These are phyloP conservation scores for Enhydra lutris DNA, from an alignment of 2,113 vertebrate genomes.

Conservation along the genomic window DNA sequence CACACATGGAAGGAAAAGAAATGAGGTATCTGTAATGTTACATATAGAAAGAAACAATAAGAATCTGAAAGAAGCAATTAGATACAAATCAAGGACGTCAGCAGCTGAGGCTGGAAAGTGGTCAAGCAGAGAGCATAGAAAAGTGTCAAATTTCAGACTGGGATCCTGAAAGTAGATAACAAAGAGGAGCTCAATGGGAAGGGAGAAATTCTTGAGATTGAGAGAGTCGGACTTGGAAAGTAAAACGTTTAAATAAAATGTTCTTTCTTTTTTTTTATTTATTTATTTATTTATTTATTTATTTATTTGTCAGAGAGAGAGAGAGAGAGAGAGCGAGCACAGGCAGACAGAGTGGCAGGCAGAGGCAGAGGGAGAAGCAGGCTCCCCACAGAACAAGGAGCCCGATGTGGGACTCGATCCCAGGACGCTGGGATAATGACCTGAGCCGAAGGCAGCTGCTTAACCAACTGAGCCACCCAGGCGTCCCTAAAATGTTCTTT, in stretches of 20 bases:
- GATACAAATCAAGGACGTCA: neutral
- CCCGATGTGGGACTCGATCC: no score
- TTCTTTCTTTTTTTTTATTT: no score
- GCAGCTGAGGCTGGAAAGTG: neutral
- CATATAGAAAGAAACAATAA: neutral
- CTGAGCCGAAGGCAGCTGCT: no score
- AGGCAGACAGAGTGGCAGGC: no score
- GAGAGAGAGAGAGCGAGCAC: no score
- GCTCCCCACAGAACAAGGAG: no score
- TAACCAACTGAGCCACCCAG: no score
- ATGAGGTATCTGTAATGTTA: neutral
- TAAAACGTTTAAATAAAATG: neutral
- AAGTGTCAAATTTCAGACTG: neutral
- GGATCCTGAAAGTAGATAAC: neutral
- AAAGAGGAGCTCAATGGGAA: neutral
- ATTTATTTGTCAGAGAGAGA: no score
- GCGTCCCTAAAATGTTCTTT: constrained; percentile 21
- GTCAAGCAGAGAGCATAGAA: neutral
- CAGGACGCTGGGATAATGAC: no score
- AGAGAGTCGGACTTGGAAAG: neutral
- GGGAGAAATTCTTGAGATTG: neutral
- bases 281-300: no score
- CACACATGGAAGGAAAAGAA: neutral
- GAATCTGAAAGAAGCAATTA: neutral
- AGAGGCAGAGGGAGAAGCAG: no score